phyloP scores from a whole-genome alignment of 23 tunicate genomes.

The Styela clava region DNA sequence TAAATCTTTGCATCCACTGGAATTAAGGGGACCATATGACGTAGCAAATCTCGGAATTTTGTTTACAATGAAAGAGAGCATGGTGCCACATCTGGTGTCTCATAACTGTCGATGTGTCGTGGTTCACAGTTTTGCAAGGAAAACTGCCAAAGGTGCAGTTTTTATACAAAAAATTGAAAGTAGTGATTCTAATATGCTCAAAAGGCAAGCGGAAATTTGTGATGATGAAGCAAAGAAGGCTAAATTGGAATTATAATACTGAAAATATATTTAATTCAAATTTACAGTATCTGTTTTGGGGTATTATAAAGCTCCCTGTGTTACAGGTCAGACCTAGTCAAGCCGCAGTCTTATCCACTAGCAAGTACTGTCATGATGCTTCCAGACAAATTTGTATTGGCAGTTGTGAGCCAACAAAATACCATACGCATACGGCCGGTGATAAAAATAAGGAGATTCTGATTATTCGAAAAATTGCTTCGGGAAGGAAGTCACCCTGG shows the following conservation, averaged over 20 bases:
- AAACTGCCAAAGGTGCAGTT: conserved; percentile 81
- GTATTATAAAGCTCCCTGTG: too few species aligned
- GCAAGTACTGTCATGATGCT: too few species aligned
- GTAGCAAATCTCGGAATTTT: conserved; percentile 45
- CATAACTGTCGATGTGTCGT: conserved; percentile 59
- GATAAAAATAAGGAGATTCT: too few species aligned
- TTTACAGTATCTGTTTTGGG: too few species aligned
- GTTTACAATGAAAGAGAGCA: conserved; percentile 38
- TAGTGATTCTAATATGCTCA: not conserved
- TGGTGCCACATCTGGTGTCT: conserved; percentile 43
- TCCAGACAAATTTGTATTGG: too few species aligned
- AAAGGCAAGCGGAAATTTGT: not conserved
- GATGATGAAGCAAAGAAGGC: conserved; percentile 2
- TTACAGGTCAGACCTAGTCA: too few species aligned
- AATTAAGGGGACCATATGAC: conserved; percentile 76
- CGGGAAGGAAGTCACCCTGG: too few species aligned
- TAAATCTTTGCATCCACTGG: conserved; percentile 35
- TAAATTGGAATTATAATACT: not conserved
- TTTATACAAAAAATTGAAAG: conserved; percentile 35
- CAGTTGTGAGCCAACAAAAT: too few species aligned
- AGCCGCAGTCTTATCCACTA: too few species aligned
- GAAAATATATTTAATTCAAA: too few species aligned
- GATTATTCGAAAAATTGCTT: too few species aligned
- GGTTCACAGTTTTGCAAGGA: conserved; percentile 69
- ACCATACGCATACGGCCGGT: too few species aligned